Evolutionary conservation across 1,140 invertebrate species (phyloP).

Genomic region (Hirudo medicinalis): DNA sequence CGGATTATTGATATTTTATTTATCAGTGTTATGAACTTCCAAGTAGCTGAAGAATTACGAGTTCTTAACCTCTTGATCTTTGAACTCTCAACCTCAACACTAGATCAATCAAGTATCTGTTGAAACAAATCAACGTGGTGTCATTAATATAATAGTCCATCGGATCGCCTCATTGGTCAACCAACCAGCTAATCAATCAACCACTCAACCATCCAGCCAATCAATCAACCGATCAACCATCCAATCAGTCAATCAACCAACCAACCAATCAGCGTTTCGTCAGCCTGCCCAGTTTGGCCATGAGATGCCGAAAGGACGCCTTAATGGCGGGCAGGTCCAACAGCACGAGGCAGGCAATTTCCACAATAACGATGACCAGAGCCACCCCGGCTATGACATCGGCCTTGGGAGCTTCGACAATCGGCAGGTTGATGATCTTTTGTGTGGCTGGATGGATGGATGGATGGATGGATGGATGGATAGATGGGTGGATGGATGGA

Average conservation of each 20-base stretch:
- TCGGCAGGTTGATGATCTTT: neutral
- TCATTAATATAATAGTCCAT: neutral
- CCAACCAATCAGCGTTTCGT: neutral
- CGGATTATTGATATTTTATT: too few species aligned
- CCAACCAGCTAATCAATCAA: neutral
- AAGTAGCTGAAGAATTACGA: too few species aligned
- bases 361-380: neutral
- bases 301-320: neutral
- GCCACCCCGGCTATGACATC: slow-evolving; percentile 13
- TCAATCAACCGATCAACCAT: neutral
- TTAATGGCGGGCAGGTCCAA: slow-evolving; percentile 7
- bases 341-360: slow-evolving; percentile 43
- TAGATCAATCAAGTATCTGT: too few species aligned
- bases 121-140: slow-evolving; percentile 42
- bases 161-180: neutral
- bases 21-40: too few species aligned
- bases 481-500: too few species aligned
- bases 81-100: too few species aligned
- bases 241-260: neutral
- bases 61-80: too few species aligned
- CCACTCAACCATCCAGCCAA: neutral
- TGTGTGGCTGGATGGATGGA: neutral
- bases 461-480: neutral
- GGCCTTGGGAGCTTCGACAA: neutral
- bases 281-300: neutral